A percentile compares a stretch with the other conserved stretches of the same genome.
These are phyloP conservation scores for Drosophila affinis DNA, from an alignment of 2,888 invertebrate genomes.

Conservation along the genomic window DNA sequence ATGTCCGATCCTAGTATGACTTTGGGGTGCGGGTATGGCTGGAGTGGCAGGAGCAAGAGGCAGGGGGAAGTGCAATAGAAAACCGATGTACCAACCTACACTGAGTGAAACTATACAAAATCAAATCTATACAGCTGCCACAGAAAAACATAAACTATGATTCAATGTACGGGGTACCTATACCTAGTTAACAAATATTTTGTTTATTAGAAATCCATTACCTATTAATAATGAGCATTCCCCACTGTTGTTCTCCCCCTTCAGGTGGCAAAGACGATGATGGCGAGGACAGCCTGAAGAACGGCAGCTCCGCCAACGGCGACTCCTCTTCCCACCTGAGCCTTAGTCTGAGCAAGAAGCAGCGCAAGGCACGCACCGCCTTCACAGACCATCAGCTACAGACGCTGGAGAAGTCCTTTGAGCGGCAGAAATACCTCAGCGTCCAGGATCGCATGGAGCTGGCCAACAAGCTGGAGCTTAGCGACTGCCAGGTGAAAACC, in stretches of 20 bases:
- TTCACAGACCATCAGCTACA: conserved; percentile 99
- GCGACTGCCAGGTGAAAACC: conserved; percentile 99
- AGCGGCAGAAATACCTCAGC: conserved; percentile 97
- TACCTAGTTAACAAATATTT: too few species aligned
- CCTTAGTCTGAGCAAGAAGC: conserved; percentile 91
- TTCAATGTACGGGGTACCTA: too few species aligned
- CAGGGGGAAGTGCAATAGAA: not conserved
- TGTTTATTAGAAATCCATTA: too few species aligned
- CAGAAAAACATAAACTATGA: too few species aligned
- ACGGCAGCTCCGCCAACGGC: conserved; percentile 75
- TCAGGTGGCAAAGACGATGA: conserved; percentile 94
- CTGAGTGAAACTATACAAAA: too few species aligned
- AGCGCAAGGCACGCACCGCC: conserved; percentile 97
- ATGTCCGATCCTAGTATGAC: conserved; percentile 18
- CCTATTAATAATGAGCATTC: not conserved
- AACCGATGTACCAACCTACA: too few species aligned
- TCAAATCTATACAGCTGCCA: too few species aligned
- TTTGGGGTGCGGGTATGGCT: not conserved
- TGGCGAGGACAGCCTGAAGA: conserved; percentile 84
- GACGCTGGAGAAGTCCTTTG: conserved; percentile 98
- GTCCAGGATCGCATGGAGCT: conserved; percentile 99
- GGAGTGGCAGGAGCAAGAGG: not conserved
- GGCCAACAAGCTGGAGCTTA: conserved; percentile 96
- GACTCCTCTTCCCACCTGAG: conserved; percentile 61
- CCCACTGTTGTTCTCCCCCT: conserved; percentile 7